Evolutionary conservation across 2,113 vertebrate species (phyloP), one percentile per base, ranked within the genome.

Genomic region (Montifringilla adamsi): DNA sequence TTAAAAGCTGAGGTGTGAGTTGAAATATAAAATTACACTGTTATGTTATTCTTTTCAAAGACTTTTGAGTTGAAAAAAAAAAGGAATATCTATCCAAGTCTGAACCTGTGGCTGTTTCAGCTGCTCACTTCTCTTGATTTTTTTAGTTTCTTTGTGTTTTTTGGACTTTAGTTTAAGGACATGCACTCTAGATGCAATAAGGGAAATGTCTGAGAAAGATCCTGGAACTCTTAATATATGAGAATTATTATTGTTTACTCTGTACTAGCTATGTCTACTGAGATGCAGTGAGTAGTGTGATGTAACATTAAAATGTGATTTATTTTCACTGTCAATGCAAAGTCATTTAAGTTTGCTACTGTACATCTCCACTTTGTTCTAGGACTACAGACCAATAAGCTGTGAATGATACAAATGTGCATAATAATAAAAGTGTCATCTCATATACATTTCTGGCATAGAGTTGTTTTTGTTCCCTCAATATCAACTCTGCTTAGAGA

Each of bases 351-450:
- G 27, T 87, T 95, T 72, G 73, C 35, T 84, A 64, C 59, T 84
- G 49, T 78, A 56, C n/a, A 15, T 44, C 88, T 21, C 52, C 20
- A 60, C 73, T 86, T 21, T 1, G 5, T 89, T 78, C 47, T 80
- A 35, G 46, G 60, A 75, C 30, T 93, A 52, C 60, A 94, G 64
- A 93, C 68, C 85, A 78, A 56, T 78, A 96, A 90, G 46, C 92
- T 95, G 95, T 93, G 83, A 94, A 85, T 80, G 67, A 74, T 88
- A 84, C 63, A 88, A 88, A 75, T 81, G 18, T 84, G 83, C 66
- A 52, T 60, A 77, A 63, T 91, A 93, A 95, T 89, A 94, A 93
- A 93, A 93, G 82, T 90, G 85, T 80, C 56, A 92, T 81, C 44
- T 92, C 9, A 1, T 52, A n/a, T 6, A 22, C 16, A 15, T 22